phyloP scores from a whole-genome alignment of 1,140 invertebrate genomes.

The Sycophaga agraensis region DNA sequence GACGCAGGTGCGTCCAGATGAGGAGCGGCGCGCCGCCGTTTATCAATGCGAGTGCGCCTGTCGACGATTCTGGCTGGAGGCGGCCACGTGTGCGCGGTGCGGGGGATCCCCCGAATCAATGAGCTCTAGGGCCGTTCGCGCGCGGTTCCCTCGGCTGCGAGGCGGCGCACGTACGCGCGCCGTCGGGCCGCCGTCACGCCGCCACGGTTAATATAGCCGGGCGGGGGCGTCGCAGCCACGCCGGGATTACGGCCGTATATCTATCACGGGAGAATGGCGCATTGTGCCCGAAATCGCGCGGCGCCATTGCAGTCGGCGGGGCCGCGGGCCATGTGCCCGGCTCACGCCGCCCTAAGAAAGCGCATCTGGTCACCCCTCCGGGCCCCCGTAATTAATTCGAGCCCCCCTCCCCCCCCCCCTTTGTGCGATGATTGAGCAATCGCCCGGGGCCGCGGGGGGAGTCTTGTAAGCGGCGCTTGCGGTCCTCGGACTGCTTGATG shows the following conservation, averaged over 20 bases:
- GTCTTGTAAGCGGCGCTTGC: too few relatives aligned
- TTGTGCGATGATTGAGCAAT: too few relatives aligned
- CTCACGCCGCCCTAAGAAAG: too few relatives aligned
- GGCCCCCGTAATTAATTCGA: too few relatives aligned
- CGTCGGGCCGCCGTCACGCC: background rate
- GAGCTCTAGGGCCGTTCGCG: conserved; percentile 6
- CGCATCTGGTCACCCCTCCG: too few relatives aligned
- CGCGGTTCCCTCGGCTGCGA: too few relatives aligned
- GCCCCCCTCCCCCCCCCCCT: too few relatives aligned
- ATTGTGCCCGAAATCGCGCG: conserved; percentile 29
- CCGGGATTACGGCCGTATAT: conserved; percentile 27
- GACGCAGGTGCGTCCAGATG: too few relatives aligned
- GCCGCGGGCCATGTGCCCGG: too few relatives aligned
- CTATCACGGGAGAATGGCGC: conserved; percentile 27
- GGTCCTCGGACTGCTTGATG: too few relatives aligned
- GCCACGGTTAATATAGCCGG: conserved; percentile 26
- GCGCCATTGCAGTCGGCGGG: background rate
- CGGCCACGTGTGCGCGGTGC: background rate
- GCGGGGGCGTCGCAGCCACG: background rate
- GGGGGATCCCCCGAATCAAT: background rate
- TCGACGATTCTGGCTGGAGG: background rate
- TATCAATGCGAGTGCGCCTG: background rate
- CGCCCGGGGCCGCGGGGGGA: too few relatives aligned
- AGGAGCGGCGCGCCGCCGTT: too few relatives aligned
- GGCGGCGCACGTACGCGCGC: background rate